A percentile compares a stretch with the other conserved stretches of the same genome.
These are phyloP conservation scores for Drosophila navojoa DNA, from an alignment of 1,140 invertebrate species.

Conservation along the genomic window DNA sequence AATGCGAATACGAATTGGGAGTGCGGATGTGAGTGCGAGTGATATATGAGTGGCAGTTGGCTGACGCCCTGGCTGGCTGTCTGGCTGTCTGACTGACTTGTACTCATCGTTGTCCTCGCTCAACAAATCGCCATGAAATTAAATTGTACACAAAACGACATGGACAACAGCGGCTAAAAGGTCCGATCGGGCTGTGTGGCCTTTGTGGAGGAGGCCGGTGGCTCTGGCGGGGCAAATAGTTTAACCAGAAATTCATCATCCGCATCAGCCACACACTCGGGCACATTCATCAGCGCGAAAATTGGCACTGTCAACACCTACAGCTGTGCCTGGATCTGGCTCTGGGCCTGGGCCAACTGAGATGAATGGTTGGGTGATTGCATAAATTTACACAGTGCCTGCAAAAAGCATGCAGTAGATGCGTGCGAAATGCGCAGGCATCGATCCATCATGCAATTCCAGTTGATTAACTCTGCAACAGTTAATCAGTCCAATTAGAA, in stretches of 20 bases:
- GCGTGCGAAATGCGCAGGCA: constrained; percentile 10
- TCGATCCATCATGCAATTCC: constrained; percentile 2
- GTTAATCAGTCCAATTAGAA: constrained; percentile 12
- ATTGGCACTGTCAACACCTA: constrained; percentile 75
- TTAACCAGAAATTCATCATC: constrained; percentile 79
- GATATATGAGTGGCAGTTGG: constrained; percentile 60
- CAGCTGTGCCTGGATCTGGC: not conserved
- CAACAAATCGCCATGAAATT: constrained; percentile 78
- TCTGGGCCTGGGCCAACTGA: not conserved
- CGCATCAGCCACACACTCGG: constrained; percentile 42
- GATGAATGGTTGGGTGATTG: not conserved
- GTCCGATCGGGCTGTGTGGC: not conserved
- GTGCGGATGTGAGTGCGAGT: constrained; percentile 44
- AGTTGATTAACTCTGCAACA: constrained; percentile 9
- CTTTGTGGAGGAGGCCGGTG: not conserved
- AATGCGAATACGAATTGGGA: constrained; percentile 25
- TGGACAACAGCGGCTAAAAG: constrained; percentile 21
- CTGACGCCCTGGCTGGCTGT: not conserved
- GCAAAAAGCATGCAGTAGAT: constrained; percentile 20
- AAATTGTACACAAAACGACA: constrained; percentile 68
- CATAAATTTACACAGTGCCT: constrained; percentile 11
- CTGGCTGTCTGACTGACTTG: not conserved
- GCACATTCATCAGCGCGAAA: constrained; percentile 51
- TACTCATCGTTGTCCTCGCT: constrained; percentile 26
- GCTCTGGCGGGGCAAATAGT: constrained; percentile 63